Evolutionary conservation across 2,797 vertebrate species (phyloP).

Genomic region (Brachyrhaphis roseni): DNA sequence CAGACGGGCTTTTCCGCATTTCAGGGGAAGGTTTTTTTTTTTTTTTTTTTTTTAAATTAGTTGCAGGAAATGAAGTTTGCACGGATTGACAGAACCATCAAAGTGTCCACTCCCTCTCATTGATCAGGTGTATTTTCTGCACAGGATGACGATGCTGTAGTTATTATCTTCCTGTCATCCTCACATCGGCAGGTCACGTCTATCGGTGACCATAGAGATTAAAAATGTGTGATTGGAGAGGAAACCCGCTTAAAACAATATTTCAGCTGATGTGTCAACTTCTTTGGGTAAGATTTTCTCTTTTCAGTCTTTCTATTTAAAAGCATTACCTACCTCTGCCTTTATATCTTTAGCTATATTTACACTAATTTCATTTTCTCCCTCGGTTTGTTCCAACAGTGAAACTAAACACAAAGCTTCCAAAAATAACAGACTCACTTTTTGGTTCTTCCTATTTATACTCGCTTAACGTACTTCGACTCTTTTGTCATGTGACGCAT

Average conservation of each 20-base stretch:
- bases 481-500: background rate
- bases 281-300: conserved; percentile 41
- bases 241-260: background rate
- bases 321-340: background rate
- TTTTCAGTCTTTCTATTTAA: background rate
- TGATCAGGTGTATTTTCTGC: background rate
- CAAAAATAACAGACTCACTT: background rate
- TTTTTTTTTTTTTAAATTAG: background rate
- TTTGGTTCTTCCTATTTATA: background rate
- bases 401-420: background rate
- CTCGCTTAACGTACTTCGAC: background rate
- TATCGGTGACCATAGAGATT: background rate
- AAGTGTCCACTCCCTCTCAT: background rate
- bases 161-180: background rate
- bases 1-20: background rate
- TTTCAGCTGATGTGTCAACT: conserved; percentile 40
- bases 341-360: background rate
- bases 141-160: background rate
- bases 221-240: conserved; percentile 32
- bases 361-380: background rate
- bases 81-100: background rate
- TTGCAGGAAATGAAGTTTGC: background rate
- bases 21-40: background rate
- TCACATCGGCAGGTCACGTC: background rate
- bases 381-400: no score